Percentiles rank a stretch among this genome's conserved stretches.
Conservation (phyloP, 2,888 invertebrate species). For the Acrobasis suavella region DNA sequence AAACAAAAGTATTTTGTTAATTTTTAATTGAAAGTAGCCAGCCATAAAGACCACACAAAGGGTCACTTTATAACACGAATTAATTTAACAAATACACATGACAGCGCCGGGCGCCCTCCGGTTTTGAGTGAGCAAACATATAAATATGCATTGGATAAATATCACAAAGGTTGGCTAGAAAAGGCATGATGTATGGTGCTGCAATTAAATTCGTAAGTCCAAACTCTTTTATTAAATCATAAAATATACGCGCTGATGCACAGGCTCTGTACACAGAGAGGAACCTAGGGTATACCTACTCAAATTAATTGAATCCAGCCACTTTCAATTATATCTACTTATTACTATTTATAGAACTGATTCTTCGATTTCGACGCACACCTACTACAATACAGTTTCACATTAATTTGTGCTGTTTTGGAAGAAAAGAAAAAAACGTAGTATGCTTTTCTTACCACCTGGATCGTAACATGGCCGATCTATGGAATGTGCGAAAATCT, state of each 20-base stretch:
- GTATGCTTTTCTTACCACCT: too few species aligned
- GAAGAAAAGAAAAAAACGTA: too few species aligned
- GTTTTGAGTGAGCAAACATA: slow-evolving; percentile 68
- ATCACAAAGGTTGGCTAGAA: slow-evolving; percentile 62
- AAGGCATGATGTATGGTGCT: slow-evolving; percentile 51
- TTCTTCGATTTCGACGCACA: too few species aligned
- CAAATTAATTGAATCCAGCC: neutral
- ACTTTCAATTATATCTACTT: too few species aligned
- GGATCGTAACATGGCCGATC: too few species aligned
- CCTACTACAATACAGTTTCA: too few species aligned
- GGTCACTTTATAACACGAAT: slow-evolving; percentile 44
- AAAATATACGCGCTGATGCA: slow-evolving; percentile 59
- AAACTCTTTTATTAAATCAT: slow-evolving; percentile 81
- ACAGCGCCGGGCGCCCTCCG: slow-evolving; percentile 52
- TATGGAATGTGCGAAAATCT: too few species aligned
- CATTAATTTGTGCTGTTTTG: too few species aligned
- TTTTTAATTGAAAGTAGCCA: slow-evolving; percentile 16
- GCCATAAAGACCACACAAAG: slow-evolving; percentile 28
- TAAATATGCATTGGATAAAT: slow-evolving; percentile 79
- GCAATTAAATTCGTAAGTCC: slow-evolving; percentile 72
- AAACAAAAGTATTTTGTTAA: slow-evolving; percentile 18
- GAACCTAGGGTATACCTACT: slow-evolving; percentile 19
- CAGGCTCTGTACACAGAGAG: slow-evolving; percentile 39
- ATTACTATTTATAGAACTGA: too few species aligned
- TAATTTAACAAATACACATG: slow-evolving; percentile 61